phyloP scores from a whole-genome alignment of 2,888 invertebrate genomes.

The Parapristionchus giblindavisi region DNA sequence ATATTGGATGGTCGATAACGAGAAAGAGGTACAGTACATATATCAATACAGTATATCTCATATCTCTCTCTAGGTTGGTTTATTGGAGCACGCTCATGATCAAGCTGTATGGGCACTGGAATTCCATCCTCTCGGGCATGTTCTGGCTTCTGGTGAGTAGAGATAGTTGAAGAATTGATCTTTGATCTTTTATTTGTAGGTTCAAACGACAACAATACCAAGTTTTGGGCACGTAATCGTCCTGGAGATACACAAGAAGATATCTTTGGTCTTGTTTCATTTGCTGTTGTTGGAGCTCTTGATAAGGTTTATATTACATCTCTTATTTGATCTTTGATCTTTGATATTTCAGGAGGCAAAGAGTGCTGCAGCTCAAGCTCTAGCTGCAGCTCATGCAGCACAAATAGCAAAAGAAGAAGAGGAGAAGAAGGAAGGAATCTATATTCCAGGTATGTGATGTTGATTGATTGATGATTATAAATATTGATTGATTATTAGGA shows the following conservation, averaged over 20 bases:
- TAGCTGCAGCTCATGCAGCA: conserved; percentile 35
- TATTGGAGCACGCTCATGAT: conserved; percentile 97
- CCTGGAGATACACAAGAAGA: conserved; percentile 98
- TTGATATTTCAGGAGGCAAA: conserved; percentile 26
- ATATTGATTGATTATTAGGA: conserved; percentile 81
- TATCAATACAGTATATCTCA: neutral
- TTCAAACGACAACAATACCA: conserved; percentile 97
- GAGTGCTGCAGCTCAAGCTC: conserved; percentile 29
- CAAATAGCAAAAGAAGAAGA: conserved; percentile 24
- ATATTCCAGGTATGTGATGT: conserved; percentile 25
- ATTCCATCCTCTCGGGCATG: conserved; percentile 99
- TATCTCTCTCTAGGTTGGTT: conserved; percentile 78
- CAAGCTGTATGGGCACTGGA: conserved; percentile 90
- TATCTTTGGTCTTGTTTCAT: conserved; percentile 80
- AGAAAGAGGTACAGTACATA: conserved; percentile 79
- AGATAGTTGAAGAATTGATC: neutral
- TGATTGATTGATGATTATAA: too few relatives aligned
- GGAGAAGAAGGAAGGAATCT: conserved; percentile 16
- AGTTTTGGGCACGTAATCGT: conserved; percentile 98
- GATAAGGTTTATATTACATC: conserved; percentile 45
- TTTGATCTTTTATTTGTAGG: conserved; percentile 70
- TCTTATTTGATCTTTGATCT: neutral
- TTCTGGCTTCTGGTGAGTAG: conserved; percentile 83
- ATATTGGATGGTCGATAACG: conserved; percentile 91
- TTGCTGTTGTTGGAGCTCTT: conserved; percentile 51